phyloP scores from a whole-genome alignment of 2,888 invertebrate species.

The Anorthoa munda region DNA sequence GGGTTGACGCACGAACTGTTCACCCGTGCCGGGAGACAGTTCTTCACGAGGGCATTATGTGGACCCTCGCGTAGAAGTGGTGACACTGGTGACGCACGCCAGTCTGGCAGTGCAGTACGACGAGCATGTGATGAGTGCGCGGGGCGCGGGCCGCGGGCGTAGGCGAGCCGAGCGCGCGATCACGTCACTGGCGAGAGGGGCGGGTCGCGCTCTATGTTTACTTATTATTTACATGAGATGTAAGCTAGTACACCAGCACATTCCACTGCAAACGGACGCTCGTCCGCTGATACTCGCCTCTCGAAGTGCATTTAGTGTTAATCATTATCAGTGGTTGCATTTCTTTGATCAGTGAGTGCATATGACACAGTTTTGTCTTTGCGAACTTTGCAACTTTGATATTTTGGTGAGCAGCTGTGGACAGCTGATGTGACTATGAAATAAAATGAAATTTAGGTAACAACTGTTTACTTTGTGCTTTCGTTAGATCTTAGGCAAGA shows the following conservation, averaged over 20 bases:
- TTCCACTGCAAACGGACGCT: conserved; percentile 82
- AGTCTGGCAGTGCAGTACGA: conserved; percentile 71
- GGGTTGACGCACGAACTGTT: conserved; percentile 79
- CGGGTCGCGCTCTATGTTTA: conserved; percentile 85
- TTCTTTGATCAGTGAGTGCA: conserved; percentile 78
- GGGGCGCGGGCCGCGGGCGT: conserved; percentile 79
- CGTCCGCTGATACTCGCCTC: conserved; percentile 72
- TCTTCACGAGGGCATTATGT: conserved; percentile 68
- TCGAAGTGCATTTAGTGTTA: conserved; percentile 87
- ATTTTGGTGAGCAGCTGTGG: conserved; percentile 80
- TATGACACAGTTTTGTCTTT: conserved; percentile 74
- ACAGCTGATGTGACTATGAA: conserved; percentile 85
- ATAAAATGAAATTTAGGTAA: conserved; percentile 90
- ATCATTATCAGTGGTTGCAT: conserved; percentile 78
- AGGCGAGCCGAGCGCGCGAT: conserved; percentile 74
- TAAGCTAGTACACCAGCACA: conserved; percentile 88
- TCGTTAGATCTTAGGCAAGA: conserved; percentile 57
- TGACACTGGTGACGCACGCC: conserved; percentile 86
- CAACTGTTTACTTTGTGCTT: conserved; percentile 63
- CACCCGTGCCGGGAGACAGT: conserved; percentile 67
- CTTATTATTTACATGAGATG: conserved; percentile 84
- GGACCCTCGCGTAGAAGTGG: conserved; percentile 72
- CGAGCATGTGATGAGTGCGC: conserved; percentile 80
- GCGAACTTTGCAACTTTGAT: conserved; percentile 67
- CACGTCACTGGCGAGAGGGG: conserved; percentile 85